Evolutionary conservation across 2,888 invertebrate genomes (phyloP).

Genomic region (Polymixis flavicincta): DNA sequence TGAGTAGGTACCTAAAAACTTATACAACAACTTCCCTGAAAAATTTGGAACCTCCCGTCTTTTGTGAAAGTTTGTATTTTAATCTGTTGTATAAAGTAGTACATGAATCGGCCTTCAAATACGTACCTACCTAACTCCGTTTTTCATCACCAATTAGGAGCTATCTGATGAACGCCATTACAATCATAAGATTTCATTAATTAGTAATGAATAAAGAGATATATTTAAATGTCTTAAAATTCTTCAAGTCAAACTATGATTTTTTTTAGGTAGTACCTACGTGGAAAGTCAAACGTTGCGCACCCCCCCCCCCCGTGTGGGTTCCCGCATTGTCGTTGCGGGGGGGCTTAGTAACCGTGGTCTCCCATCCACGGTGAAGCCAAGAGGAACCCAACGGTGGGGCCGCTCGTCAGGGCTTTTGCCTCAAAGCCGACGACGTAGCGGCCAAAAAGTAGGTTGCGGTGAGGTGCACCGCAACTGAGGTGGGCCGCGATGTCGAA

Average conservation of each 20-base stretch:
- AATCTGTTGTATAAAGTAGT: not conserved
- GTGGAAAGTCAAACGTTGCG: slow-evolving; percentile 38
- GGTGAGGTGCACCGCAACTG: too few relatives aligned
- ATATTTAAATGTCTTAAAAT: not conserved
- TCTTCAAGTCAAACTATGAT: not conserved
- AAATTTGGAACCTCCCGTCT: not conserved
- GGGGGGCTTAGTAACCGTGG: too few relatives aligned
- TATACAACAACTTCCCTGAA: not conserved
- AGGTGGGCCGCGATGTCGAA: too few relatives aligned
- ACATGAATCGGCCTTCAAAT: too few relatives aligned
- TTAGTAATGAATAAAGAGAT: slow-evolving; percentile 3
- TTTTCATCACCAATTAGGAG: not conserved
- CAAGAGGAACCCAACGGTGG: too few relatives aligned
- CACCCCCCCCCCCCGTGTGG: too few relatives aligned
- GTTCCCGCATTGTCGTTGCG: too few relatives aligned
- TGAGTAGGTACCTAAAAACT: not conserved
- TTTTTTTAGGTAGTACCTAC: slow-evolving; percentile 1
- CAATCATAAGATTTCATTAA: not conserved
- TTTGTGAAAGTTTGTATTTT: not conserved
- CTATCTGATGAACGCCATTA: not conserved
- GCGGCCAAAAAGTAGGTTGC: too few relatives aligned
- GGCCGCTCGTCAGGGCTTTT: too few relatives aligned
- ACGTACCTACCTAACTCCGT: not conserved
- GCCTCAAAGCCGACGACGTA: too few relatives aligned
- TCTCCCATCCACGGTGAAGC: too few relatives aligned